phyloP scores from a whole-genome alignment of 2,888 invertebrate genomes.

The Hololepta plana region DNA sequence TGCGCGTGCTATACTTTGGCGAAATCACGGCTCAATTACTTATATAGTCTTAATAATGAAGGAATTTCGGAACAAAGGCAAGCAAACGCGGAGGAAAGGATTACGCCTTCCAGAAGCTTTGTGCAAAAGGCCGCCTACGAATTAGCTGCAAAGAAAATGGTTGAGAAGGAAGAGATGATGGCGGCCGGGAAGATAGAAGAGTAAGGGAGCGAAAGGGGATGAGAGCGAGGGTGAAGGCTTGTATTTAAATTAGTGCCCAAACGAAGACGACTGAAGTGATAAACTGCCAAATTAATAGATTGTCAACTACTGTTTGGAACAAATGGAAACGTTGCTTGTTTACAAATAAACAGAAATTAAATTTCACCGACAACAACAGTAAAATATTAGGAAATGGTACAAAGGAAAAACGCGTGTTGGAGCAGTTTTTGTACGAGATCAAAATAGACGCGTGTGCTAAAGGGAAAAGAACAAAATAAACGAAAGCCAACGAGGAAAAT shows the following conservation, averaged over 20 bases:
- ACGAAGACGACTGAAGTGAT: conserved; percentile 21
- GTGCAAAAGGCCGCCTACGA: conserved; percentile 10
- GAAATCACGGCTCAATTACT: conserved; percentile 19
- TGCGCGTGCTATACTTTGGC: conserved; percentile 11
- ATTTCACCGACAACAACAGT: too few species aligned
- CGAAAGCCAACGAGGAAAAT: too few species aligned
- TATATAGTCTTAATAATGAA: conserved; percentile 18
- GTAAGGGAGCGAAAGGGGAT: too few species aligned
- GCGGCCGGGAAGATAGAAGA: too few species aligned
- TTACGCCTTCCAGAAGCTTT: conserved; percentile 16
- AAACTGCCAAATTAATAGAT: conserved; percentile 22
- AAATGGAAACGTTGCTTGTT: conserved; percentile 11
- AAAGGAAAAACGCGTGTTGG: too few species aligned
- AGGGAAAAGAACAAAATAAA: too few species aligned
- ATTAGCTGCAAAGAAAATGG: conserved; percentile 9
- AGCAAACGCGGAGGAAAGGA: conserved; percentile 15
- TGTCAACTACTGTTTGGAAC: conserved; percentile 13
- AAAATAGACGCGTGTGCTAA: too few species aligned
- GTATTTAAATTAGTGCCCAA: conserved; percentile 22
- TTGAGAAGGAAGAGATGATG: too few species aligned
- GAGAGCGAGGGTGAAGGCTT: too few species aligned
- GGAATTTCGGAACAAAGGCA: conserved; percentile 18
- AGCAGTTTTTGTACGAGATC: too few species aligned
- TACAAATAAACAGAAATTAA: conserved; percentile 11
- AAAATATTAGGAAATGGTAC: too few species aligned